These are phyloP conservation scores for Muraenolepis orangiensis DNA, from an alignment of 2,797 vertebrate genomes.

Conservation along the genomic window DNA sequence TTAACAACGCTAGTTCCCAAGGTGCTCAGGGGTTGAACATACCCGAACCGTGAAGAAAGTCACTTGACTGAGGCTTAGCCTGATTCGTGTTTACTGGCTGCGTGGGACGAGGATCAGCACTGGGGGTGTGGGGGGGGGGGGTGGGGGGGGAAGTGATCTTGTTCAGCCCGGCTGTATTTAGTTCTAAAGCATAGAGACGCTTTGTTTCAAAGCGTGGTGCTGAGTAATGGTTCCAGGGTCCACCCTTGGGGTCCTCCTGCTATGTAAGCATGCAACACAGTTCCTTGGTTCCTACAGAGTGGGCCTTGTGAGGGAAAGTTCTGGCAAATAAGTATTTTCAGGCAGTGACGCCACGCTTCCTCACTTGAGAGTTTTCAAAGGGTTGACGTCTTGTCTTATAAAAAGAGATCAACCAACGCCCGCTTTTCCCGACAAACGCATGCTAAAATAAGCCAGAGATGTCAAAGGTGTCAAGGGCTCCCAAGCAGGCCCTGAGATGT, in stretches of 20 bases:
- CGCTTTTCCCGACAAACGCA: neutral
- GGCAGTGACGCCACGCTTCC: no score
- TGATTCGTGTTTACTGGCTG: neutral
- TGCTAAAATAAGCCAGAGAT: neutral
- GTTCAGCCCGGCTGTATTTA: neutral
- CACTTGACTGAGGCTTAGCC: neutral
- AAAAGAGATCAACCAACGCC: neutral
- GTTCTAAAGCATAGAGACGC: neutral
- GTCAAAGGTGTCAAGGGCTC: neutral
- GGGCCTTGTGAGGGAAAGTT: neutral
- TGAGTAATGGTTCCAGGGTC: neutral
- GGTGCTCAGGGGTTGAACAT: neutral
- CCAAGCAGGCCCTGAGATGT: neutral
- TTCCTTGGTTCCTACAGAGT: neutral
- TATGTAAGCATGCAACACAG: neutral
- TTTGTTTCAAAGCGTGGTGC: neutral
- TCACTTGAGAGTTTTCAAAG: neutral
- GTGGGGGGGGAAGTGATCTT: neutral
- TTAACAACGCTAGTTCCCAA: neutral
- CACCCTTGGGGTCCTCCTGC: neutral
- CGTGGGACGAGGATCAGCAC: neutral
- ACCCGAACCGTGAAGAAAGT: neutral
- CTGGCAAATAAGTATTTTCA: neutral
- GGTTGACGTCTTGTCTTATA: no score
- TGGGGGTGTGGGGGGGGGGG: no score